Evolutionary conservation across 2,113 vertebrate genomes (phyloP), one percentile per base, ranked within the genome.

Genomic region (Pardalotus punctatus): DNA sequence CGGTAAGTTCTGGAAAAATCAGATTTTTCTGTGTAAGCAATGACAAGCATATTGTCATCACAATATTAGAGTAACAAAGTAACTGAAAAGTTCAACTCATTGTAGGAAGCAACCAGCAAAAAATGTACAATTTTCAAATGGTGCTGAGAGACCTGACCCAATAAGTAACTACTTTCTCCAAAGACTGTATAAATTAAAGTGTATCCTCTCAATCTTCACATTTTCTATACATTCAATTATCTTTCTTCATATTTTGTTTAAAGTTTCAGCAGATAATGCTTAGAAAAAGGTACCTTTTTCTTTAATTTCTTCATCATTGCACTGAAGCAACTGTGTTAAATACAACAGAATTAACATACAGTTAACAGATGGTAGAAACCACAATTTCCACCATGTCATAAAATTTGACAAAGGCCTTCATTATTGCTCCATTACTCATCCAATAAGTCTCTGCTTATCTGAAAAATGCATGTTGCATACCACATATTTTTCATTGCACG

Each of bases 21-120:
- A 91, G 66, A 88, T 77, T 69, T 95, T 78, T 84, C 74, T 95
- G 89, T 97, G 90, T 96, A 94, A 92, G 94, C 51, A 94, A 88
- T 53, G 57, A 33, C 79, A 96, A 96, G 72, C 76, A 77, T 81
- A 89, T 91, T 93, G 56, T 80, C 81, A 72, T 40, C 14, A 27
- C 40, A 81, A 79, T 79, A 96, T 86, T 73, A 71, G 40, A 51
- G 84, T 79, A 96, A 79, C 14, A 35, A 60, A 86, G 33, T 70
- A 93, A 64, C 88, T 90, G 85, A 85, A 83, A 91, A 73, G 28
- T 73, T 71, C 72, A 72, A 70, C 31, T 62, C 7, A 23, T 36
- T 72, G 35, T 33, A 72, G 36, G 35, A 89, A 95, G 81, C 45
- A 70, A 33, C 6, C 23, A 71, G 43, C 29, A 96, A 83, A 71